These are phyloP conservation scores for Porites divaricata DNA, from an alignment of 92 coral and sea anemone species.

Conservation along the genomic window DNA sequence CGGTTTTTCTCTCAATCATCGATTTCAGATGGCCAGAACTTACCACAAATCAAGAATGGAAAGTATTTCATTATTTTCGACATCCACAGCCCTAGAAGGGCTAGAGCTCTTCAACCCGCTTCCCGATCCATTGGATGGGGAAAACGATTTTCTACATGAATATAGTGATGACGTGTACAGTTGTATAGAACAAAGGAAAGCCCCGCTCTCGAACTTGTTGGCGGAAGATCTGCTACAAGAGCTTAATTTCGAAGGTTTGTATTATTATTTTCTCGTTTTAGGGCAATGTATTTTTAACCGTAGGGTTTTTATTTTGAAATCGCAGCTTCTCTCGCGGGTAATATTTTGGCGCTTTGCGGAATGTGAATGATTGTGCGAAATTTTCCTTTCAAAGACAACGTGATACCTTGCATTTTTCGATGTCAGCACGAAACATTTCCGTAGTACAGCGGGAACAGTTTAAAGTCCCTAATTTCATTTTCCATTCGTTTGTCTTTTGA, in stretches of 20 bases:
- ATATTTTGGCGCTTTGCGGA: neutral
- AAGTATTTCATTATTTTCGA: slow-evolving; percentile 58
- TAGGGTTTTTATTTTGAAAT: neutral
- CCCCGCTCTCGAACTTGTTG: slow-evolving; percentile 44
- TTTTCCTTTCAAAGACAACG: too few species aligned
- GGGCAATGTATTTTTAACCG: neutral
- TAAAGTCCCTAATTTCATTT: neutral
- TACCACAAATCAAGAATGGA: slow-evolving; percentile 80
- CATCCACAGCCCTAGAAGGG: slow-evolving; percentile 77
- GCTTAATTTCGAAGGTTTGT: slow-evolving; percentile 73
- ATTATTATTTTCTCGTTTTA: neutral
- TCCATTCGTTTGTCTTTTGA: neutral
- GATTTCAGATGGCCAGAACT: slow-evolving; percentile 81
- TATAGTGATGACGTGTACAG: slow-evolving; percentile 80
- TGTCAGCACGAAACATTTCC: too few species aligned
- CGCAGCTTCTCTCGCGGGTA: neutral
- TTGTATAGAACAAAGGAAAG: slow-evolving; percentile 33
- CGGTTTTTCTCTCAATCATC: slow-evolving; percentile 31
- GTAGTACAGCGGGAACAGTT: too few species aligned
- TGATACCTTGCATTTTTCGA: too few species aligned
- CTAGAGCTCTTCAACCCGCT: slow-evolving; percentile 69
- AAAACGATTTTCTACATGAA: slow-evolving; percentile 38
- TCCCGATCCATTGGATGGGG: slow-evolving; percentile 18
- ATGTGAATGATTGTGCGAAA: neutral
- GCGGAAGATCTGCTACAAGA: slow-evolving; percentile 81